Evolutionary conservation across 2,888 invertebrate species (phyloP).

Genomic region (Eilema caniola): DNA sequence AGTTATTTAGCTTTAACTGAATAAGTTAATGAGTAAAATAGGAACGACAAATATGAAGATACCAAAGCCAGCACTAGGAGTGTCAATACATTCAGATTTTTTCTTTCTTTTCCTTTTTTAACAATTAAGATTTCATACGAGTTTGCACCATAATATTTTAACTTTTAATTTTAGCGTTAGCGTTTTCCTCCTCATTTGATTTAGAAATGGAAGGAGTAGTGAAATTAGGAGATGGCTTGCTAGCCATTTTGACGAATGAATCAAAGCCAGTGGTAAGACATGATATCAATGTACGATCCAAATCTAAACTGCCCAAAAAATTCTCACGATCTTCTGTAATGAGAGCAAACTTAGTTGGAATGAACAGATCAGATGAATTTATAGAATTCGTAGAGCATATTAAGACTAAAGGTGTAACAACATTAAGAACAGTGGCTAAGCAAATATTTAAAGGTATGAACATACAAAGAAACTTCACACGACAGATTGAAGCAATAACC

Average conservation of each 20-base stretch:
- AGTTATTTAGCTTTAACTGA: no score
- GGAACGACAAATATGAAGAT: no score
- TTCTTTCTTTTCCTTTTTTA: no score
- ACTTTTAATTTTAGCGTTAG: slow-evolving; percentile 25
- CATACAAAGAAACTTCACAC: slow-evolving; percentile 16
- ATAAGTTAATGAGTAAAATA: no score
- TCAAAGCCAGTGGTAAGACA: background rate
- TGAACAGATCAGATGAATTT: slow-evolving; percentile 1
- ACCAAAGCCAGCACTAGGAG: no score
- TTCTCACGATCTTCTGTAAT: background rate
- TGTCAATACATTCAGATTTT: no score
- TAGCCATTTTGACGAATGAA: slow-evolving; percentile 1
- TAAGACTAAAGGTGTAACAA: slow-evolving; percentile 18
- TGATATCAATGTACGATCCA: background rate
- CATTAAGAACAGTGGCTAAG: background rate
- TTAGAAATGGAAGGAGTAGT: slow-evolving; percentile 34
- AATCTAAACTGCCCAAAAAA: slow-evolving; percentile 12
- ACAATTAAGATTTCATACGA: no score
- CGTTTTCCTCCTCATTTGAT: slow-evolving; percentile 30
- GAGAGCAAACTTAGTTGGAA: slow-evolving; percentile 5
- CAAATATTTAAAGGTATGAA: slow-evolving; percentile 22
- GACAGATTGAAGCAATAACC: background rate
- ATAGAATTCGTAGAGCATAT: slow-evolving; percentile 23
- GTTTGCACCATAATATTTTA: background rate
- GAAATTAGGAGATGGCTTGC: slow-evolving; percentile 19